Evolutionary conservation across 2,888 invertebrate genomes (phyloP).

Genomic region (Junonia oenone): DNA sequence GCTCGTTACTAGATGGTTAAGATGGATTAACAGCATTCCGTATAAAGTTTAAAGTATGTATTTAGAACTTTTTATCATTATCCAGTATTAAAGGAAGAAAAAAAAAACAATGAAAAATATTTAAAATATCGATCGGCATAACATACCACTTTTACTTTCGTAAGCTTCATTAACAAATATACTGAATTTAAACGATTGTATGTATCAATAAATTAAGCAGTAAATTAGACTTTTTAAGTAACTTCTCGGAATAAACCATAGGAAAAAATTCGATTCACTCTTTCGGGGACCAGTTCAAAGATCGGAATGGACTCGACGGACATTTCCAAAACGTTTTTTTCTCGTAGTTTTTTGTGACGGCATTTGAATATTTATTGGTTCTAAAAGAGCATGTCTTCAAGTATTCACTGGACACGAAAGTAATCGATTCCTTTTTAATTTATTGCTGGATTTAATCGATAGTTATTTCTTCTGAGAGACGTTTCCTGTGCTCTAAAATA

Average conservation of each 20-base stretch:
- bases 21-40: no score
- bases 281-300: conserved; percentile 27
- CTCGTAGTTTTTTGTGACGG: conserved; percentile 35
- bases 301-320: conserved; percentile 22
- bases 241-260: background rate
- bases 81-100: no score
- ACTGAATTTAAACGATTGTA: background rate
- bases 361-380: conserved; percentile 55
- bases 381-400: conserved; percentile 42
- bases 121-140: background rate
- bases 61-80: no score
- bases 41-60: no score
- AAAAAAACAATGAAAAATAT: no score
- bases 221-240: background rate
- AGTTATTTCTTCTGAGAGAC: background rate
- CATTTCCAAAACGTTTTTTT: conserved; percentile 23
- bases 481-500: background rate
- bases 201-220: conserved; percentile 1
- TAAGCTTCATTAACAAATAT: background rate
- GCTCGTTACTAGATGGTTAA: no score
- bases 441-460: conserved; percentile 2
- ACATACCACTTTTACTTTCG: background rate
- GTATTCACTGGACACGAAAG: conserved; percentile 24
- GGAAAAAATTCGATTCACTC: conserved; percentile 8
- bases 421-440: conserved; percentile 24